phyloP scores from a whole-genome alignment of 2,113 vertebrate species.

The Trematocara unimaculatum region DNA sequence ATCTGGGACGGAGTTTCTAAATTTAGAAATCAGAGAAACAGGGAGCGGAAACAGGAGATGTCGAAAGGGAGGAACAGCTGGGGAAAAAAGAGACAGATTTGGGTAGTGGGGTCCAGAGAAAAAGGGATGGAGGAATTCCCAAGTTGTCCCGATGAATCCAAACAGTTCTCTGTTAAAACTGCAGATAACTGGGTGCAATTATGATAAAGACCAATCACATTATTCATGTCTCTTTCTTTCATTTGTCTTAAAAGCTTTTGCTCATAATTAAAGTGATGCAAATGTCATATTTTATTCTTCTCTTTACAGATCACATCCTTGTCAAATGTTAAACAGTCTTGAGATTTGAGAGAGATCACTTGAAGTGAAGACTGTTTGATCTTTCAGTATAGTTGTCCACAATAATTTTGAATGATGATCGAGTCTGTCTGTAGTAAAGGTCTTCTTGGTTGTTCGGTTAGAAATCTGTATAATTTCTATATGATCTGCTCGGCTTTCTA shows the following conservation, averaged over 20 bases:
- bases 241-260: not conserved
- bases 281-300: not conserved
- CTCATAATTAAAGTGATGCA: not conserved
- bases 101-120: not conserved
- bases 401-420: not conserved
- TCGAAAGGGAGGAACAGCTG: constrained; percentile 16
- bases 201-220: not conserved
- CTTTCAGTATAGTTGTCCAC: not conserved
- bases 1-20: constrained; percentile 63
- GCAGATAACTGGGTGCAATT: not conserved
- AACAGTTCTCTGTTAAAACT: not conserved
- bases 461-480: not conserved
- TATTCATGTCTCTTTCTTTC: not conserved
- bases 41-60: constrained; percentile 1
- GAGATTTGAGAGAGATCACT: not conserved
- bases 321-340: not conserved
- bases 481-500: not conserved
- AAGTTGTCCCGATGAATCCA: not conserved
- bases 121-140: not conserved
- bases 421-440: not conserved
- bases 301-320: not conserved
- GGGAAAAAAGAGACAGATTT: not conserved
- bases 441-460: not conserved
- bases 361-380: not conserved
- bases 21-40: constrained; percentile 60